Base-by-base conservation (phyloP, 2,888 invertebrate species). In the Quadroppia sp. region DNA sequence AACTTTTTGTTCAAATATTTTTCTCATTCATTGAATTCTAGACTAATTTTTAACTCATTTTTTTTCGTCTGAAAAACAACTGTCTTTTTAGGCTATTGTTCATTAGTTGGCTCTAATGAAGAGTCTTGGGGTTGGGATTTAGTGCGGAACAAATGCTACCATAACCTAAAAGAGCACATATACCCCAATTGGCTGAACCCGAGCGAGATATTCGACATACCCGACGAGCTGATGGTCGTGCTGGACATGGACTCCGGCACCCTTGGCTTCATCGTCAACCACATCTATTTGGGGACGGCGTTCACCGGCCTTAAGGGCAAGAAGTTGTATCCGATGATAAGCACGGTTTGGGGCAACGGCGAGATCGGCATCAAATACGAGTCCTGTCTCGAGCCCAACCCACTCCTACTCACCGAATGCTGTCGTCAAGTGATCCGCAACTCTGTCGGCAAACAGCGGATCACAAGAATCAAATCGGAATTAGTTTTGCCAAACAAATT, bases 101-200 rank as follows among this genome's bases (percentile, higher is more conserved):
- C 73, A 17, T 23, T 73, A 67, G 70, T 73, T 28, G 73, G 73
- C 53, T 45, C 70, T 15, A 70, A 73, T 59, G 48, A n/a, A 13
- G 69, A 73, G 40, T 73, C 73, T 2, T 73, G 69, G 69, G 73
- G 73, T 20, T 73, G 73, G 73, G 73, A 73, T 59, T 20, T 73
- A 20, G 73, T 73, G 13, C 45, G 73, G 3, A 70, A 56, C 36
- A 48, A 70, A 36, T 73, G 40, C 53, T 73, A 69, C 36, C 73
- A 73, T 45, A 73, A 73, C 36, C 70, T 70, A 23, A 23, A 25
- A 9, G 73, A 73, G 30, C 11, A 69, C n/a, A 48, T 53, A 6
- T 73, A 73, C 42, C 73, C 73, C 9, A 25, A 13, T 13, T 73
- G 73, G 73, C n/a, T 73, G 32, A 30, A 69, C 11, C 2, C 6